These are phyloP conservation scores for Cylloceria caligata DNA, from an alignment of 2,888 invertebrate genomes.

Conservation along the genomic window DNA sequence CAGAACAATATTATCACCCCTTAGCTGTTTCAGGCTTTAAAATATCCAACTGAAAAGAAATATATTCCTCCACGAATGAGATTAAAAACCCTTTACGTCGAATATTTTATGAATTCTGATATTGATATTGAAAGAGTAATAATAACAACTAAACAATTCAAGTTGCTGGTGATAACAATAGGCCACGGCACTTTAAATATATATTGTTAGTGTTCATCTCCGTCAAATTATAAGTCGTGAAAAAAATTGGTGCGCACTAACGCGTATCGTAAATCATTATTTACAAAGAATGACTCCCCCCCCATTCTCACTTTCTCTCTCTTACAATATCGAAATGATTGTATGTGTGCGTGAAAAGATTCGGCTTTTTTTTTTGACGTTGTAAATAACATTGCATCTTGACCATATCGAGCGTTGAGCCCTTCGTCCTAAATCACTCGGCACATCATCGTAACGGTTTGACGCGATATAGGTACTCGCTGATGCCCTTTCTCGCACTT, in stretches of 20 bases:
- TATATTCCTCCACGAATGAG: too few species aligned
- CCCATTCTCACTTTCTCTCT: not conserved
- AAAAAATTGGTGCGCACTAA: constrained; percentile 1
- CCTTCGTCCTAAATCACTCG: constrained; percentile 25
- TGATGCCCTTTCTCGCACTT: constrained; percentile 9
- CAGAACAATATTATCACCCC: not conserved
- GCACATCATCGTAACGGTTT: constrained; percentile 7
- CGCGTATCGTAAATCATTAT: not conserved
- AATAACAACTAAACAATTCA: too few species aligned
- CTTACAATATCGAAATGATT: too few species aligned
- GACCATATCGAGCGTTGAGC: not conserved
- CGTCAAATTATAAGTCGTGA: too few species aligned
- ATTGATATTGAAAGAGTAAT: too few species aligned
- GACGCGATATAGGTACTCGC: constrained; percentile 13
- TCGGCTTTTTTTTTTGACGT: not conserved
- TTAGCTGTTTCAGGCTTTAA: too few species aligned
- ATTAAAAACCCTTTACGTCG: too few species aligned
- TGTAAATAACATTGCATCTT: not conserved
- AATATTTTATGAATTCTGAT: too few species aligned
- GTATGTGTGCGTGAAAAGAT: not conserved
- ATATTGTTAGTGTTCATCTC: too few species aligned
- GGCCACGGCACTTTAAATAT: too few species aligned
- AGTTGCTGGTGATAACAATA: too few species aligned
- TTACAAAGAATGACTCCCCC: not conserved
- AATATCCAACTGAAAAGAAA: too few species aligned